Conservation (phyloP, 2,888 invertebrate species). For the Synanthedon myopaeformis region DNA sequence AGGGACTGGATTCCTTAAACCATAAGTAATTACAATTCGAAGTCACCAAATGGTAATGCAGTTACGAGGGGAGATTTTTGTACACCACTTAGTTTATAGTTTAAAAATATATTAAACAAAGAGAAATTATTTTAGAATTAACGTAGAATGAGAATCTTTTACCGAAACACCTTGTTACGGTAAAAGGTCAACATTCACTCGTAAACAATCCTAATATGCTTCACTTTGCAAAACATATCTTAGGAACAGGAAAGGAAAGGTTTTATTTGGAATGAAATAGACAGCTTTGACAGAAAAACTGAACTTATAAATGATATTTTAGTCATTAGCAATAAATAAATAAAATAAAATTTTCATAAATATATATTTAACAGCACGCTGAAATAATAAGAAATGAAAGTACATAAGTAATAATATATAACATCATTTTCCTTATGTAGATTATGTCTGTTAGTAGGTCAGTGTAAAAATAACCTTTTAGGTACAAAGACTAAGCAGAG, state of each 20-base stretch:
- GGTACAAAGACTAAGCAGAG: too few relatives aligned
- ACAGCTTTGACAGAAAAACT: not conserved
- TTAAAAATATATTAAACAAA: constrained; percentile 18
- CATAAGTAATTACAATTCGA: constrained; percentile 69
- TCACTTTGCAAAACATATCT: constrained; percentile 33
- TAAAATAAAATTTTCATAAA: too few relatives aligned
- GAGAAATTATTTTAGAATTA: constrained; percentile 25
- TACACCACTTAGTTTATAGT: constrained; percentile 47
- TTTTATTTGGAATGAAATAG: not conserved
- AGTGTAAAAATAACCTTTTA: too few relatives aligned
- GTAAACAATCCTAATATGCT: constrained; percentile 19
- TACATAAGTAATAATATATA: not conserved
- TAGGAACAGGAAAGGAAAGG: not conserved
- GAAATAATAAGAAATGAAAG: not conserved
- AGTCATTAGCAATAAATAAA: too few relatives aligned
- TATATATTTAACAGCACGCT: not conserved
- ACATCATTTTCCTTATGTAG: not conserved
- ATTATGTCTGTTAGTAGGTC: too few relatives aligned
- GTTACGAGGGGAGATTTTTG: constrained; percentile 70
- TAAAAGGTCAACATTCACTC: constrained; percentile 41
- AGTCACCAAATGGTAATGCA: constrained; percentile 71
- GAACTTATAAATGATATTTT: not conserved
- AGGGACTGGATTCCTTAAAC: constrained; percentile 68
- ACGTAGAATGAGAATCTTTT: constrained; percentile 40
- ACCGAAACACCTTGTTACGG: constrained; percentile 37